Evolutionary conservation across 2,888 invertebrate species (phyloP), one percentile per base, ranked within the genome.

Genomic region (Ormyrus rosae): DNA sequence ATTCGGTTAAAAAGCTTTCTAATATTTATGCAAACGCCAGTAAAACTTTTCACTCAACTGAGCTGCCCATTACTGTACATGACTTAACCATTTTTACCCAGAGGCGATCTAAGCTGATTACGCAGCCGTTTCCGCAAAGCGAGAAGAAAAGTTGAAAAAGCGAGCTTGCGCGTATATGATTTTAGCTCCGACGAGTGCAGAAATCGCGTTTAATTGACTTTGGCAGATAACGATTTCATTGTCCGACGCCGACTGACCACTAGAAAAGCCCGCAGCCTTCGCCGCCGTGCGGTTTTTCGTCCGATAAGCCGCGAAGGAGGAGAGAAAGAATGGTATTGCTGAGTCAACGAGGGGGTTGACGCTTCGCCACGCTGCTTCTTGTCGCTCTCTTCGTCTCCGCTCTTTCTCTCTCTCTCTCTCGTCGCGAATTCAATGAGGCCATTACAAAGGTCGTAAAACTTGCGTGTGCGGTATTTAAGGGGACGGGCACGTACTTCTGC

Each of bases 271-370:
- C 60, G 63, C 51, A 55, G 50, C 60, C 53, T 8, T 5, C n/a
- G 72, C 13, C 70, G n/a, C 13, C 72, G 51, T 56, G 83, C 78
- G 81, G 82, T 84, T 81, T 81, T 82, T 81, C 81, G 81, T 74
- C 84, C 83, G 86, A 86, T 86, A 86, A 86, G 85, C 84, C 84
- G 76, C 84, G 83, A 65, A 6, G 10, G 11, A 68, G 61, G 53
- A 73, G 61, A 84, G 34, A 34, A 34, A 34, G 34, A 86, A 86
- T 85, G 76, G 86, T 85, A 86, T 83, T 86, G 86, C 86, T 86
- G 87, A 87, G 85, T 86, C 86, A 84, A 84, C 85, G 81, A 83
- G 82, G 81, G 56, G 50, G 48, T 72, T 72, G 79, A 69, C 73
- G 34, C 34, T 34, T 60, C 64, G 51, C 65, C 8, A n/a, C 61